These are phyloP conservation scores for Synergus umbraculus DNA, from an alignment of 2,888 invertebrate species.

Conservation along the genomic window DNA sequence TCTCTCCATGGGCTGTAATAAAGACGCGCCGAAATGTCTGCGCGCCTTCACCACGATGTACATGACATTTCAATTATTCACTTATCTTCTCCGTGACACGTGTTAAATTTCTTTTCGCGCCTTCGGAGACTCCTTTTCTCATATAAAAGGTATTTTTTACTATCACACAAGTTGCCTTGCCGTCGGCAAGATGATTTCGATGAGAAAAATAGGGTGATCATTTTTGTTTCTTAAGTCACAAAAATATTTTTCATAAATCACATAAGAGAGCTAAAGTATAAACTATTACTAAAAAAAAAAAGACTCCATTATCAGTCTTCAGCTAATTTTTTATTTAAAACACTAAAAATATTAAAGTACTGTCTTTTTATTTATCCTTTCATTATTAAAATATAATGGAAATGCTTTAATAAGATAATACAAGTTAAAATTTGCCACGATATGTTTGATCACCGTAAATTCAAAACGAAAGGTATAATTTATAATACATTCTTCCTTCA, in stretches of 20 bases:
- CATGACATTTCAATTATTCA: neutral
- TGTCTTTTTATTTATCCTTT: neutral
- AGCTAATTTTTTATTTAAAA: neutral
- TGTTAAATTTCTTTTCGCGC: neutral
- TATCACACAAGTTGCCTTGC: neutral
- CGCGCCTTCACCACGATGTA: neutral
- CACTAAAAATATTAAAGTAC: neutral
- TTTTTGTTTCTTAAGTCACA: neutral
- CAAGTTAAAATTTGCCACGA: neutral
- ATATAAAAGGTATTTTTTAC: neutral
- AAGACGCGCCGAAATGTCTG: neutral
- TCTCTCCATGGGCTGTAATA: neutral
- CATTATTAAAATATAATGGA: neutral
- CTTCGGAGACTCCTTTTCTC: conserved; percentile 10
- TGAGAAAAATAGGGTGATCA: neutral
- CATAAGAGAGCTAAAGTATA: neutral
- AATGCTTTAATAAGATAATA: neutral
- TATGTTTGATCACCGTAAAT: neutral
- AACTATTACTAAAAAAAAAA: neutral
- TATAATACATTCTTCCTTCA: neutral
- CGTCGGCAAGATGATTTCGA: neutral
- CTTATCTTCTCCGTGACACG: neutral
- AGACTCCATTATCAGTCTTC: neutral
- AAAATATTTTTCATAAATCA: neutral
- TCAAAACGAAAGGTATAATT: neutral